These are phyloP conservation scores for Siniperca scherzeri DNA, from an alignment of 2,797 vertebrate genomes.

Conservation along the genomic window DNA sequence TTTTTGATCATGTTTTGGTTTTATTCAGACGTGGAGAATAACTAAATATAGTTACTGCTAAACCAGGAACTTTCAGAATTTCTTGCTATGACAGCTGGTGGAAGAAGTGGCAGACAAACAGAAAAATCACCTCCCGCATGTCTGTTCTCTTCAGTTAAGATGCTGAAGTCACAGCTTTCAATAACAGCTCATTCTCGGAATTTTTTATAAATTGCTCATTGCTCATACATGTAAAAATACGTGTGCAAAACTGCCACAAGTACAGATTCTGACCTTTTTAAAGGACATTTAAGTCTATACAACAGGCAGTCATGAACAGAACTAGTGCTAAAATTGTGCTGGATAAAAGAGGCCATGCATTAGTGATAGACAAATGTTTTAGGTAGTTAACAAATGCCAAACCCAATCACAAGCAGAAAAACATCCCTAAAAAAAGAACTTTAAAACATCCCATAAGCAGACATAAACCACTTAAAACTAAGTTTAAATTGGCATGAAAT, in stretches of 20 bases:
- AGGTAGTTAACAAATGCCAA: constrained; percentile 43
- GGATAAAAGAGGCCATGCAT: constrained; percentile 7
- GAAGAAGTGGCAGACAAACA: constrained; percentile 33
- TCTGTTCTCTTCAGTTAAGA: constrained; percentile 17
- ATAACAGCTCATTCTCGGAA: not conserved
- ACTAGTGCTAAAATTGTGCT: not conserved
- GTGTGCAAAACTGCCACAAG: not conserved
- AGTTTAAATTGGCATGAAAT: constrained; percentile 6
- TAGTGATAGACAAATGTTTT: constrained; percentile 8
- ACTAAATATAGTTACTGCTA: not conserved
- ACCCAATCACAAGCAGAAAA: not conserved
- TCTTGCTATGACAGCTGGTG: constrained; percentile 3
- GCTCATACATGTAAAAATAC: constrained; percentile 16
- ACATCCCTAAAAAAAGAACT: not conserved
- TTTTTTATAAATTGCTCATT: constrained; percentile 17
- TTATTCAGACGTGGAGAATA: not conserved
- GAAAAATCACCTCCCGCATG: not conserved
- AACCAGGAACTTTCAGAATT: not conserved
- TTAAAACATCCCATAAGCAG: not conserved
- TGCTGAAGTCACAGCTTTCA: constrained; percentile 10
- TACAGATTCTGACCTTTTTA: constrained; percentile 32
- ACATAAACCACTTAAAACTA: constrained; percentile 16
- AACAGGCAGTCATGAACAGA: not conserved
- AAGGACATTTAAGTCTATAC: constrained; percentile 25
- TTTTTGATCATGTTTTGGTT: not conserved